Percentiles rank a stretch among this genome's conserved stretches.
phyloP scores from a whole-genome alignment of 2,113 vertebrate species.

The Albula goreensis region DNA sequence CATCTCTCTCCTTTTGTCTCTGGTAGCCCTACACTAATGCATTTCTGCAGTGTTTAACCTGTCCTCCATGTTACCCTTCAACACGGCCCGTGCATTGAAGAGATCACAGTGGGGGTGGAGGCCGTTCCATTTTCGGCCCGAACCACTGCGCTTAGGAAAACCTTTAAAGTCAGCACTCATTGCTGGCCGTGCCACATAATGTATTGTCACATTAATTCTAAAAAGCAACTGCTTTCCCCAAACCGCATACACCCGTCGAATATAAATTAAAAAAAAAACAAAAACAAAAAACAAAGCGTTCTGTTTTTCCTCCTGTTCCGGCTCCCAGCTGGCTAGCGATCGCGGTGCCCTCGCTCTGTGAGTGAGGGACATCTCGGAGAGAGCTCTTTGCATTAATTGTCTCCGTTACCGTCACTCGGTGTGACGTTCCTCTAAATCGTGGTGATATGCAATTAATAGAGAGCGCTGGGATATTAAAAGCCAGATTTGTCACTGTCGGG shows the following conservation, averaged over 20 bases:
- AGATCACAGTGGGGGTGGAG: neutral
- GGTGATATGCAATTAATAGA: conserved; percentile 67
- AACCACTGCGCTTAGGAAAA: neutral
- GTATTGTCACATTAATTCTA: neutral
- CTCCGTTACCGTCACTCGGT: conserved; percentile 47
- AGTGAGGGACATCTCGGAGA: conserved; percentile 29
- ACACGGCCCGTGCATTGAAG: neutral
- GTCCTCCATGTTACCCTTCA: conserved; percentile 13
- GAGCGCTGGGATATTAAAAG: conserved; percentile 68
- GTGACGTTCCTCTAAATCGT: conserved; percentile 54
- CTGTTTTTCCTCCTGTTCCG: conserved; percentile 19
- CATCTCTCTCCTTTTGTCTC: neutral
- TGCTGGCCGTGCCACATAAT: neutral
- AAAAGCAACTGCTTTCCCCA: conserved; percentile 22
- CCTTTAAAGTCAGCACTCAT: neutral
- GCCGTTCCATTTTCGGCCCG: neutral
- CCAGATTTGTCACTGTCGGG: conserved; percentile 69
- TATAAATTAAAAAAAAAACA: too few species aligned
- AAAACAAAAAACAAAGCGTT: neutral
- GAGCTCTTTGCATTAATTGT: conserved; percentile 56
- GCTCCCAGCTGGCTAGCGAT: conserved; percentile 21
- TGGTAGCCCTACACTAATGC: conserved; percentile 5
- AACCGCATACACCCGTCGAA: neutral
- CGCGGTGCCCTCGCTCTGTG: conserved; percentile 30
- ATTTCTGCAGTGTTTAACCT: conserved; percentile 21